A percentile compares a stretch with the other conserved stretches of the same genome.
These are phyloP conservation scores for Epinotia brunnichana DNA, from an alignment of 2,888 invertebrate species.

Conservation along the genomic window DNA sequence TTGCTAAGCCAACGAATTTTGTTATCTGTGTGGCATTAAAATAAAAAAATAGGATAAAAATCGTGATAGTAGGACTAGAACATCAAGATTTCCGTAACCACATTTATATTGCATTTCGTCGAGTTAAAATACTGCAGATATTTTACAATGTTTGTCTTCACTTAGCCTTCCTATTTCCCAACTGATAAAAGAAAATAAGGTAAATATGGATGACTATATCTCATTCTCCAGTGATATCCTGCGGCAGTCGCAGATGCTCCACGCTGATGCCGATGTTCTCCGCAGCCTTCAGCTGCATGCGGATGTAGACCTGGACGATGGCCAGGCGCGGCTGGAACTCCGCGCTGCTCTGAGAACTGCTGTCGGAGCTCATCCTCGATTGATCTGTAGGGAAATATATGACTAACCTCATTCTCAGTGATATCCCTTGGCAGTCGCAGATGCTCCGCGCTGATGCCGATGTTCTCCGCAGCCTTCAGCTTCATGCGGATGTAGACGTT, in stretches of 20 bases:
- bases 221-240: conserved; percentile 90
- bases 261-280: conserved; percentile 94
- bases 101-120: no score
- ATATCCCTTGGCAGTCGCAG: conserved; percentile 90
- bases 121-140: no score
- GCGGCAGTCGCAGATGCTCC: conserved; percentile 90
- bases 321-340: conserved; percentile 90
- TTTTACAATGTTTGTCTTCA: no score
- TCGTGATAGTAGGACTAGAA: no score
- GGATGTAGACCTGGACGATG: conserved; percentile 98
- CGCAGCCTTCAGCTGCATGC: conserved; percentile 97
- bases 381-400: conserved; percentile 78
- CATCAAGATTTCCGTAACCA: no score
- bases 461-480: conserved; percentile 94
- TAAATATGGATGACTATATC: conserved; percentile 44
- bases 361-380: conserved; percentile 87
- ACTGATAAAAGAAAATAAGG: no score
- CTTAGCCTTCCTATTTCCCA: no score
- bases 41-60: no score
- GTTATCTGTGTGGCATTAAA: no score
- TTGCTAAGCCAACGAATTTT: no score
- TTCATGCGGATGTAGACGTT: conserved; percentile 99
- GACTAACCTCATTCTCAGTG: conserved; percentile 89
- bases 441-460: conserved; percentile 93
- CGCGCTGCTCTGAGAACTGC: conserved; percentile 85